Base-by-base conservation (phyloP, 2,888 invertebrate species). In the Aphodius sticticus region DNA sequence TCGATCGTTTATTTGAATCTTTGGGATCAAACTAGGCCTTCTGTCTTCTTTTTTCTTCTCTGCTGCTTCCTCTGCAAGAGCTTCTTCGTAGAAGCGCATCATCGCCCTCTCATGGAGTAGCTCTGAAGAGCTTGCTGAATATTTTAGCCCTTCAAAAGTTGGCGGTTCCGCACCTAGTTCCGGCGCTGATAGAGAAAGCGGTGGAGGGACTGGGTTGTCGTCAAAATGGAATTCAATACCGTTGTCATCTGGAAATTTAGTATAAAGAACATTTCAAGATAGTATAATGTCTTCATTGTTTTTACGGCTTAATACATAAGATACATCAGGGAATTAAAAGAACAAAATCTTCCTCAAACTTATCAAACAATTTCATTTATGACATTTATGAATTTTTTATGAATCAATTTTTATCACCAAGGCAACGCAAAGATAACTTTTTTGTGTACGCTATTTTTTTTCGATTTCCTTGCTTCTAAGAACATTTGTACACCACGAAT, bases 121-220 rank as follows among this genome's bases (percentile, higher is more conserved):
- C 87, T 96, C 96, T 0, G 95, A 94, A 2, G 96, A 96, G 86
- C 96, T 96, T 36, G 95, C 94, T 0, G 95, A 94, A 84, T 93
- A 92, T 37, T 95, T 92, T 69, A 96, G 88, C 1, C 90, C 89
- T 77, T 91, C 90, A 75, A 92, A 90, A 35, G 89, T 83, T 70
- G 91, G 90, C 76, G 92, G 91, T 84, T 93, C 92, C 76, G 91
- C 90, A 84, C 94, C 93, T 80, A 96, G 89, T 87, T 96, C 96
- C 0, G 96, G 96, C 12, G 96, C 93, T 0, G 96, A 96, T 77
- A 96, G 90, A 0, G 96, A 96, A 84, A 96, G 91, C 14, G 95
- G 95, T 5, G 96, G 96, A 71, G 96, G 94, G 69, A 95, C 92
- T 76, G 94, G 89, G 79, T 93, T 92, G 82, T 95, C 93, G 86